Base-by-base conservation (phyloP, 2,113 vertebrate genomes). In the Melospiza georgiana region DNA sequence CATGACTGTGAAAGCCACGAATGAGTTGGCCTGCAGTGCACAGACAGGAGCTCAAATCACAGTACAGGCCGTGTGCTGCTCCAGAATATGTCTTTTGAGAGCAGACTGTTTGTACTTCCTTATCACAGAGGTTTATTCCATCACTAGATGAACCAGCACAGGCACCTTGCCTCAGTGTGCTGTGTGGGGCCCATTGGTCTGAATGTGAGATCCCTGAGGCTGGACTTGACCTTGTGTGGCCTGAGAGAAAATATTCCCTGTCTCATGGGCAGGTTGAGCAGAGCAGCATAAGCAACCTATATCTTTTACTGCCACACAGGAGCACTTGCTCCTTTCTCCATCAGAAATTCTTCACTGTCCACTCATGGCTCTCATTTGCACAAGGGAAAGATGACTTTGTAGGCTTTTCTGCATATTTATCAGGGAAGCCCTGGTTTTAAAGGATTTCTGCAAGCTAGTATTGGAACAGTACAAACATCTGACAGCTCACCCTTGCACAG, bases 181-280 rank as follows among this genome's bases (percentile, higher is more conserved):
- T 65, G 49, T 24, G 18, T 22, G 30, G 25, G 48, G 37, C 16
- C 0, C 0, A 20, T 35, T 31, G 44, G 19, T 21, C 28, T 49
- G 73, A 44, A 15, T 8, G 16, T 20, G 41, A 73, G 10, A 54
- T 33, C 9, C 2, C 1, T 12, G 28, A 43, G 65, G 49, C 73
- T 43, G 77, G 51, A 78, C 18, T 5, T 69, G 41, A 49, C 11
- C 79, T 61, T 1, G 1, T 37, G 35, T 49, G 27, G 58, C 37
- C 30, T 15, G 35, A 75, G 66, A 39, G 58, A 66, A 75, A 35
- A 69, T 62, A 41, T 13, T 78, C 30, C 30, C 15, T 52, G 22
- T 35, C 44, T 54, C 4, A 1, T 1, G 4, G 54, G 44, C 74
- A 89, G 20, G 46, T 52, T 0, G 0, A 75, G 25, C 9, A 46